These are phyloP conservation scores for Zoanthus sansibaricus DNA, from an alignment of 92 coral and sea anemone genomes.

Conservation along the genomic window DNA sequence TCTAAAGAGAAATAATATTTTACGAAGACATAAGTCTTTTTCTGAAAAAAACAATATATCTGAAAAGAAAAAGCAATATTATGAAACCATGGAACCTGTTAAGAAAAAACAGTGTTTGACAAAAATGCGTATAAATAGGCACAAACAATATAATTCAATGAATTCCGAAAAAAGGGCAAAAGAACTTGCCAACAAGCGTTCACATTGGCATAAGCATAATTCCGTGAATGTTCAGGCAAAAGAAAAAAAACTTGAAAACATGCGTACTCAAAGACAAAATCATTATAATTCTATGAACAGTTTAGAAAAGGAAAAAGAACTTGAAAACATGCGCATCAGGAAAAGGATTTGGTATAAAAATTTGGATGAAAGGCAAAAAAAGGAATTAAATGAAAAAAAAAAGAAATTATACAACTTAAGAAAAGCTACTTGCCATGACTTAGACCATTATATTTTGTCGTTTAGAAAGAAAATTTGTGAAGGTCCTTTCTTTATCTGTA, in stretches of 20 bases:
- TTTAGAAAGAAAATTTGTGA: conserved; percentile 39
- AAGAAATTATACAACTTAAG: conserved; percentile 7
- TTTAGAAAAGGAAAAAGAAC: conserved; percentile 25
- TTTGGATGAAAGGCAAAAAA: conserved; percentile 5
- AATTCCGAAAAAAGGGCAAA: conserved; percentile 38
- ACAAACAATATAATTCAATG: conserved; percentile 34
- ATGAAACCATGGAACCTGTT: conserved; percentile 45
- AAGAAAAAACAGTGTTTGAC: conserved; percentile 40
- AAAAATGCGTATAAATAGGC: conserved; percentile 43
- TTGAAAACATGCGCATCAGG: conserved; percentile 17
- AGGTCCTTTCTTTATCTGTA: conserved; percentile 49
- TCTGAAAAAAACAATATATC: conserved; percentile 39
- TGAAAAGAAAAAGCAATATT: conserved; percentile 24
- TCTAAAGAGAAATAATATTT: conserved; percentile 47
- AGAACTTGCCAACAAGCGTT: conserved; percentile 18
- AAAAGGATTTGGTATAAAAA: conserved; percentile 4
- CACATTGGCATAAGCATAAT: conserved; percentile 35
- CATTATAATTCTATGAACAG: conserved; percentile 26
- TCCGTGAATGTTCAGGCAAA: conserved; percentile 34
- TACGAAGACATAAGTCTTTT: conserved; percentile 49
- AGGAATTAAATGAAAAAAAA: conserved; percentile 3
- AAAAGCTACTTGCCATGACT: conserved; percentile 23
- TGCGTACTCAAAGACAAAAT: conserved; percentile 27
- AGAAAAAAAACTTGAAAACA: conserved; percentile 24
- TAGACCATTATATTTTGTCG: conserved; percentile 37